Percentiles rank a stretch among this genome's conserved stretches.
Conservation (phyloP, 2,888 invertebrate species). For the Boloria euphrosyne region DNA sequence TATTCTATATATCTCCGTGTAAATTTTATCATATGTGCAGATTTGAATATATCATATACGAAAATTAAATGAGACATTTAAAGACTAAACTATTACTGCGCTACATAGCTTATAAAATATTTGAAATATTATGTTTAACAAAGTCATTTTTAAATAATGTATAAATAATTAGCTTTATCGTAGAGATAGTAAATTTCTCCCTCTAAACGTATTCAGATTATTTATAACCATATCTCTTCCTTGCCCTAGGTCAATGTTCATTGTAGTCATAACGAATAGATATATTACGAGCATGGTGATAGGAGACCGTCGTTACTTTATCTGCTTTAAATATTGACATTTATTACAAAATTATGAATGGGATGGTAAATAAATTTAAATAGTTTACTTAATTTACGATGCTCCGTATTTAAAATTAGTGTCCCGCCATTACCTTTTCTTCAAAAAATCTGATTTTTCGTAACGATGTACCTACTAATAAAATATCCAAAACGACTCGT, state of each 20-base stretch:
- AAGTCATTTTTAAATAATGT: neutral
- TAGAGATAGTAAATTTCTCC: slow-evolving; percentile 2
- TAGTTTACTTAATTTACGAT: neutral
- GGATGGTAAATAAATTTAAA: slow-evolving; percentile 27
- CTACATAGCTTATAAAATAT: too few relatives aligned
- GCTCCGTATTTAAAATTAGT: too few relatives aligned
- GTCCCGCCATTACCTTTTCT: too few relatives aligned
- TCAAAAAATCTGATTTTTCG: too few relatives aligned
- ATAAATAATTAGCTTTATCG: slow-evolving; percentile 1
- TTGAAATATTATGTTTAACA: too few relatives aligned
- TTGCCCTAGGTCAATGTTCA: slow-evolving; percentile 44
- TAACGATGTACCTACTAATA: too few relatives aligned
- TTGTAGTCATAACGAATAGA: slow-evolving; percentile 37
- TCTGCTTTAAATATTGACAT: slow-evolving; percentile 28
- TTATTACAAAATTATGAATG: slow-evolving; percentile 36
- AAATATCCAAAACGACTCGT: too few relatives aligned
- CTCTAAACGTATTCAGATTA: slow-evolving; percentile 16
- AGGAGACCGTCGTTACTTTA: slow-evolving; percentile 34
- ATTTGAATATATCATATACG: too few relatives aligned
- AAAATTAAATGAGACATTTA: too few relatives aligned
- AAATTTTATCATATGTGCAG: too few relatives aligned
- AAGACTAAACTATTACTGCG: too few relatives aligned
- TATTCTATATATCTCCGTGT: too few relatives aligned
- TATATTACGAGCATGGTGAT: slow-evolving; percentile 37
- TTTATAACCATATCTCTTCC: slow-evolving; percentile 35